phyloP scores from a whole-genome alignment of 1,140 invertebrate genomes.

The Branchinecta lynchi region DNA sequence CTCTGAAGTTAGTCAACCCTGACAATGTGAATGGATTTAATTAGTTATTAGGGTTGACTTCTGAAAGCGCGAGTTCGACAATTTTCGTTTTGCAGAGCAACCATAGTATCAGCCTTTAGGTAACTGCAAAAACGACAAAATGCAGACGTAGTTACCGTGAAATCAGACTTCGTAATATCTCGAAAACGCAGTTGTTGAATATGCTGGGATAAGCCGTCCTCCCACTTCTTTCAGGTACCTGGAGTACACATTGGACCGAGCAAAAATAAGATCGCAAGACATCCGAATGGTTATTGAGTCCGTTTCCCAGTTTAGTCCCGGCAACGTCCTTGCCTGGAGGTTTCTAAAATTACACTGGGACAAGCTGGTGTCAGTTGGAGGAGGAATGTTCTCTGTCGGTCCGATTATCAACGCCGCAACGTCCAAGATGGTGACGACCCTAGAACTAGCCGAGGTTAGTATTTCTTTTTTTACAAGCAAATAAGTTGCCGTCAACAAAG shows the following conservation, averaged over 20 bases:
- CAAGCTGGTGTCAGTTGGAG: conserved; percentile 46
- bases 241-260: conserved; percentile 42
- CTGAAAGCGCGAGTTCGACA: too few species aligned
- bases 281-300: conserved; percentile 46
- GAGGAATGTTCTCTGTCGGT: conserved; percentile 49
- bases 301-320: conserved; percentile 52
- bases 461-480: conserved; percentile 20
- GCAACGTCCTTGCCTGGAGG: conserved; percentile 53
- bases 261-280: conserved; percentile 48
- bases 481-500: conserved; percentile 13
- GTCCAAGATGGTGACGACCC: conserved; percentile 49
- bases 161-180: too few species aligned
- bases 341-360: conserved; percentile 58
- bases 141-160: too few species aligned
- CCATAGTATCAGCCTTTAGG: too few species aligned
- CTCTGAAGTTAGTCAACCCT: too few species aligned
- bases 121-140: too few species aligned
- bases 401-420: conserved; percentile 49
- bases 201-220: too few species aligned
- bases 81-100: too few species aligned
- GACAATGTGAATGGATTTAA: too few species aligned
- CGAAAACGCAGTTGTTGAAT: too few species aligned
- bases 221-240: conserved; percentile 38
- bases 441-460: conserved; percentile 51
- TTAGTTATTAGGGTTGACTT: too few species aligned